Conservation (phyloP, 1,140 invertebrate genomes). For the Diorhabda sublineata region DNA sequence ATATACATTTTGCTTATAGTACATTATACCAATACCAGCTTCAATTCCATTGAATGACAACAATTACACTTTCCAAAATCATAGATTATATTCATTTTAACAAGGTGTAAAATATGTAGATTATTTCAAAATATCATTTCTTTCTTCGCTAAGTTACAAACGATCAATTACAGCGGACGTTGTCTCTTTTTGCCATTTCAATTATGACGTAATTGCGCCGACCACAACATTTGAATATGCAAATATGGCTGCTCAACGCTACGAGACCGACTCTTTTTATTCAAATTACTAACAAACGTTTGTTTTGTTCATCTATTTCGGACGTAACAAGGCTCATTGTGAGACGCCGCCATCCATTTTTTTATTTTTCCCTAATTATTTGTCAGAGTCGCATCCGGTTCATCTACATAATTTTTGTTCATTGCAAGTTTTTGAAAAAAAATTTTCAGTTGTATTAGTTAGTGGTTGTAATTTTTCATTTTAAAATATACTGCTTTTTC, state of each 20-base stretch:
- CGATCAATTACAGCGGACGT: conserved; percentile 28
- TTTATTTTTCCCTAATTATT: conserved; percentile 20
- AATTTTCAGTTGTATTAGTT: no score
- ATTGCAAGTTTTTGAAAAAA: not conserved
- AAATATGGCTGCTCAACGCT: conserved; percentile 27
- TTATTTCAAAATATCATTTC: not conserved
- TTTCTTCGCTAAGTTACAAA: conserved; percentile 22
- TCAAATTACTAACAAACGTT: conserved; percentile 36
- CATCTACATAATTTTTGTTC: conserved; percentile 17
- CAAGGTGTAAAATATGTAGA: no score
- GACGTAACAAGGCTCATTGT: conserved; percentile 29
- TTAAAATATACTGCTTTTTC: no score
- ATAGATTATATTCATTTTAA: no score
- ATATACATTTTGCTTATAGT: no score
- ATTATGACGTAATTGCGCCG: conserved; percentile 39
- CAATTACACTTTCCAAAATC: no score
- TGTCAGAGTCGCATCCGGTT: conserved; percentile 10
- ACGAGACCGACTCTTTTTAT: conserved; percentile 29
- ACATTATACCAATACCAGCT: no score
- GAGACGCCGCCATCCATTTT: conserved; percentile 5
- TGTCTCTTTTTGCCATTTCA: conserved; percentile 38
- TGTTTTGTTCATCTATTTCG: conserved; percentile 32
- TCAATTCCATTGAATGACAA: no score
- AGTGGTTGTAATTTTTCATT: no score
- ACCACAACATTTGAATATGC: conserved; percentile 40